A percentile compares a stretch with the other conserved stretches of the same genome.
These are phyloP conservation scores for Myotis vivesi DNA, from an alignment of 2,797 vertebrate species.

Conservation along the genomic window DNA sequence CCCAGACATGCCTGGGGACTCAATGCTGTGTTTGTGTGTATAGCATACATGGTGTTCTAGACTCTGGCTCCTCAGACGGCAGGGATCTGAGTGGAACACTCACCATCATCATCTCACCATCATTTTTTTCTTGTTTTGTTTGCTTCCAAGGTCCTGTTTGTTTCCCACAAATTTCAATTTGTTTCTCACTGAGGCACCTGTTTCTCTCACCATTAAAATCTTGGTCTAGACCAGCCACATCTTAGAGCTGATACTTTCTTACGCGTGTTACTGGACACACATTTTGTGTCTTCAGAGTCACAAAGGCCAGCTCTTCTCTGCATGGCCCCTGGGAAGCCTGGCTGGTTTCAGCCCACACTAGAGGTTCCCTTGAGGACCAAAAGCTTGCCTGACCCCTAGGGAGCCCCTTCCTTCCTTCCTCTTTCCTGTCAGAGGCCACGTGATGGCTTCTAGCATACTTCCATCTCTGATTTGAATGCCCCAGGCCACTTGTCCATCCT, in stretches of 20 bases:
- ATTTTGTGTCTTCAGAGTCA: background rate
- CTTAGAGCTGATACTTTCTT: background rate
- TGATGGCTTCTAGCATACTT: rapidly evolving
- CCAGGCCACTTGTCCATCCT: background rate
- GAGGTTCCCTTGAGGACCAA: background rate
- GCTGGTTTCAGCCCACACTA: background rate
- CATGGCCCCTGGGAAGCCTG: background rate
- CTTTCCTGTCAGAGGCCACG: background rate
- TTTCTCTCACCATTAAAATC: background rate
- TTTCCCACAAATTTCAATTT: background rate
- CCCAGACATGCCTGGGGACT: background rate
- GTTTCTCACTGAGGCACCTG: background rate
- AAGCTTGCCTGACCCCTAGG: background rate
- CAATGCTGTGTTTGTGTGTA: no score
- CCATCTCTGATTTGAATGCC: background rate
- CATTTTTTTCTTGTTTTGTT: background rate
- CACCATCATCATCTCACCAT: no score
- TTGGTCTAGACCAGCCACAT: background rate
- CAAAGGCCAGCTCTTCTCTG: background rate
- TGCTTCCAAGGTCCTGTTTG: background rate
- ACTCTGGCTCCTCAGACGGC: background rate
- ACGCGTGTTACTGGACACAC: background rate
- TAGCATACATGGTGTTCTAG: background rate
- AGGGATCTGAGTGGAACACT: background rate
- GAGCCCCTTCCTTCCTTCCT: background rate